Evolutionary conservation across 2,113 vertebrate species (phyloP).

Genomic region (Calidris pugnax): DNA sequence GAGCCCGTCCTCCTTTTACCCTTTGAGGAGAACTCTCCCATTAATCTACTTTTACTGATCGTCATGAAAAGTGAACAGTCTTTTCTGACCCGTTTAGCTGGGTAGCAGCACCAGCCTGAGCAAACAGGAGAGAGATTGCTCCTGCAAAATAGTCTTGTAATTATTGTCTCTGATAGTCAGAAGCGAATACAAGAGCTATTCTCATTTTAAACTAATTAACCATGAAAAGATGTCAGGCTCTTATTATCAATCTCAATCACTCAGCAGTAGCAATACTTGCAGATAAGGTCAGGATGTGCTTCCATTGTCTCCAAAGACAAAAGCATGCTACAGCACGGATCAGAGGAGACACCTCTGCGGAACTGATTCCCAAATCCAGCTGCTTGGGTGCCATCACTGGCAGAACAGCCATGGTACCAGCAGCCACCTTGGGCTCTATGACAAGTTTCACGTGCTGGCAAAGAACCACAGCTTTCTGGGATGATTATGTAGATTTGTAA

Average conservation of each 20-base stretch:
- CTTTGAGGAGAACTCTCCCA: not conserved
- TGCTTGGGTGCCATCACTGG: not conserved
- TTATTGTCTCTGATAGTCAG: conserved; percentile 12
- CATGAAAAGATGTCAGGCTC: conserved; percentile 26
- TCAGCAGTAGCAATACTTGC: not conserved
- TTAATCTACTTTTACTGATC: conserved; percentile 5
- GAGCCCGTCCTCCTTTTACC: not conserved
- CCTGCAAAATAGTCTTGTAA: not conserved
- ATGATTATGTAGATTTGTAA: not conserved
- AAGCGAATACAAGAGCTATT: not conserved
- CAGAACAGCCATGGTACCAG: not conserved
- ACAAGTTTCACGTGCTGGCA: not conserved
- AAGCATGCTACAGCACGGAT: not conserved
- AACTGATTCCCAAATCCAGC: not conserved
- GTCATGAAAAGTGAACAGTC: not conserved
- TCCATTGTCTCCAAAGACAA: not conserved
- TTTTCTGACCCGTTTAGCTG: not conserved
- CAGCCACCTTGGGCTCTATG: not conserved
- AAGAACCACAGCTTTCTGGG: not conserved
- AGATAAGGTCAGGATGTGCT: conserved; percentile 27
- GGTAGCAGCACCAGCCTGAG: not conserved
- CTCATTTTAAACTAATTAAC: conserved; percentile 48
- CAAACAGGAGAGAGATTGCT: not conserved
- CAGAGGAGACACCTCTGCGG: not conserved
- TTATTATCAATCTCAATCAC: conserved; percentile 37